Conservation (phyloP, 1,140 invertebrate species). For the Mamestra configurata region DNA sequence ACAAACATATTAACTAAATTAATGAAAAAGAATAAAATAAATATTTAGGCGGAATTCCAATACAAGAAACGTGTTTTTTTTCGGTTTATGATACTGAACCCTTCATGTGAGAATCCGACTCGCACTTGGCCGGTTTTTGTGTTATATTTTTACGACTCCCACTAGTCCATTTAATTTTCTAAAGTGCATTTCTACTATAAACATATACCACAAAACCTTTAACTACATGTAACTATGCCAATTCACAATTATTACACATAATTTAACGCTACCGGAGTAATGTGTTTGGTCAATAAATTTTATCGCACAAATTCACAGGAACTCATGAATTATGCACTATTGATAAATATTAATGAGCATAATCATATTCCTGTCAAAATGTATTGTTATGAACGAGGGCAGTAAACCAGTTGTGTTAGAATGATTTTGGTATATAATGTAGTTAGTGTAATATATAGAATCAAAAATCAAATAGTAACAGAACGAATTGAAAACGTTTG, state of each 20-base stretch:
- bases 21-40: too few species aligned
- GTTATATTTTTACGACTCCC: too few species aligned
- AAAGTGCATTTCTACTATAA: too few species aligned
- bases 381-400: background rate
- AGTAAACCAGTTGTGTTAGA: background rate
- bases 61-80: too few species aligned
- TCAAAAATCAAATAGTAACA: background rate
- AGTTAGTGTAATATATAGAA: background rate
- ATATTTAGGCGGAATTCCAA: too few species aligned
- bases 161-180: too few species aligned
- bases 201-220: too few species aligned
- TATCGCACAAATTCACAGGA: conserved; percentile 30
- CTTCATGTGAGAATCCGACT: too few species aligned
- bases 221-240: background rate
- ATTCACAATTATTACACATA: background rate
- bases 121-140: too few species aligned
- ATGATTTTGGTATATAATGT: background rate
- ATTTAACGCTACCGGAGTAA: background rate
- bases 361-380: conserved; percentile 19
- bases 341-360: conserved; percentile 40
- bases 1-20: too few species aligned
- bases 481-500: too few species aligned
- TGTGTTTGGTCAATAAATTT: conserved; percentile 38
- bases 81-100: too few species aligned
- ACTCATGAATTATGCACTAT: conserved; percentile 40